phyloP scores from a whole-genome alignment of 2,113 vertebrate species.

The Procavia capensis region DNA sequence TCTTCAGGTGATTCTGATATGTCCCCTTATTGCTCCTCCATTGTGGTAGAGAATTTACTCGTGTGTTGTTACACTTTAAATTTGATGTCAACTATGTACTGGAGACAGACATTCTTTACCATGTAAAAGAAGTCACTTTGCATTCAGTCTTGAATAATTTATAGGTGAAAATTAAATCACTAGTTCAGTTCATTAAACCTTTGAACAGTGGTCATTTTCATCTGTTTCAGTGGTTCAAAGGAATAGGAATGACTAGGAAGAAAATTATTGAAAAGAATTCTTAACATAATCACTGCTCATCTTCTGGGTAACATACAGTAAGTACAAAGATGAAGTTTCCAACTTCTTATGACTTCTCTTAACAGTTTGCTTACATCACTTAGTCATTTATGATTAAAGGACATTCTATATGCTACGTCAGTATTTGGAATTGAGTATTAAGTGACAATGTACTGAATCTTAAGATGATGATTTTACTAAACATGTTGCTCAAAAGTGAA shows the following conservation, averaged over 20 bases:
- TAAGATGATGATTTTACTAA: constrained; percentile 7
- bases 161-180: neutral
- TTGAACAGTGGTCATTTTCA: neutral
- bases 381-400: neutral
- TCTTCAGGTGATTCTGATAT: neutral
- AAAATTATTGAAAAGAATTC: neutral
- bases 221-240: neutral
- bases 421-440: neutral
- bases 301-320: neutral
- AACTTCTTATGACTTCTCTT: neutral
- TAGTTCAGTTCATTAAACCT: neutral
- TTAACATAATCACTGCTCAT: neutral
- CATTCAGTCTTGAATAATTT: neutral
- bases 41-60: neutral
- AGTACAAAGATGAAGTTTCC: neutral
- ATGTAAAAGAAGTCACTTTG: too few species aligned
- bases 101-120: neutral
- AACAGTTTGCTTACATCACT: constrained; percentile 9
- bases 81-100: neutral
- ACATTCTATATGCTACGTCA: neutral
- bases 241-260: neutral
- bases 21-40: neutral
- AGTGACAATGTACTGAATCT: constrained; percentile 23
- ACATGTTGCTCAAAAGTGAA: neutral
- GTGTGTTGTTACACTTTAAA: neutral